phyloP scores from a whole-genome alignment of 1,140 invertebrate genomes.

The Microvelia longipes region DNA sequence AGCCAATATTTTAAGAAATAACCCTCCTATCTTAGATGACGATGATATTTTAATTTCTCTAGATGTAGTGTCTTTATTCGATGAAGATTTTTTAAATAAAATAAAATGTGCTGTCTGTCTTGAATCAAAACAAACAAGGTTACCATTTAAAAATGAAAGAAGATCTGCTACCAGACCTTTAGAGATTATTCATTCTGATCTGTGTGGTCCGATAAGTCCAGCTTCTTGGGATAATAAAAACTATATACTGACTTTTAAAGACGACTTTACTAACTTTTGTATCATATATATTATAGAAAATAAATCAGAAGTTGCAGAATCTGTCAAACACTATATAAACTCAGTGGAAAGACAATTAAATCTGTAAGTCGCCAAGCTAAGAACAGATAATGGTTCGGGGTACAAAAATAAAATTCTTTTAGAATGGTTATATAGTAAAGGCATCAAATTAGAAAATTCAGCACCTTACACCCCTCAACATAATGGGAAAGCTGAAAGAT shows the following conservation, averaged over 20 bases:
- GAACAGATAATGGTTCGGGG: slow-evolving; percentile 32
- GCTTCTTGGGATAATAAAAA: slow-evolving; percentile 23
- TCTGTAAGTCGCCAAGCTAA: slow-evolving; percentile 24
- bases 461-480: slow-evolving; percentile 26
- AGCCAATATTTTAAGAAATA: no score
- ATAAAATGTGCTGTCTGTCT: not conserved
- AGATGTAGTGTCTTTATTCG: no score
- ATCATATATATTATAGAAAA: slow-evolving; percentile 29
- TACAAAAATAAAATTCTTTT: slow-evolving; percentile 27
- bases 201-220: slow-evolving; percentile 25
- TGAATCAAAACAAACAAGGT: not conserved
- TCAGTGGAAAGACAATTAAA: slow-evolving; percentile 26
- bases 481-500: slow-evolving; percentile 28
- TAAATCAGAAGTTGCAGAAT: slow-evolving; percentile 28
- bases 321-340: slow-evolving; percentile 26
- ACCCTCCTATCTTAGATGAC: no score
- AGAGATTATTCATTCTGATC: not conserved
- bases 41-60: no score
- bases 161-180: not conserved
- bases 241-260: slow-evolving; percentile 29
- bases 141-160: slow-evolving; percentile 4
- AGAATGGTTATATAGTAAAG: slow-evolving; percentile 21
- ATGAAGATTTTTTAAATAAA: no score
- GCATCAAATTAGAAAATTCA: slow-evolving; percentile 26
- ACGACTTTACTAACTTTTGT: slow-evolving; percentile 28